Conservation (phyloP, 2,113 vertebrate species). For the Alligator mississippiensis region DNA sequence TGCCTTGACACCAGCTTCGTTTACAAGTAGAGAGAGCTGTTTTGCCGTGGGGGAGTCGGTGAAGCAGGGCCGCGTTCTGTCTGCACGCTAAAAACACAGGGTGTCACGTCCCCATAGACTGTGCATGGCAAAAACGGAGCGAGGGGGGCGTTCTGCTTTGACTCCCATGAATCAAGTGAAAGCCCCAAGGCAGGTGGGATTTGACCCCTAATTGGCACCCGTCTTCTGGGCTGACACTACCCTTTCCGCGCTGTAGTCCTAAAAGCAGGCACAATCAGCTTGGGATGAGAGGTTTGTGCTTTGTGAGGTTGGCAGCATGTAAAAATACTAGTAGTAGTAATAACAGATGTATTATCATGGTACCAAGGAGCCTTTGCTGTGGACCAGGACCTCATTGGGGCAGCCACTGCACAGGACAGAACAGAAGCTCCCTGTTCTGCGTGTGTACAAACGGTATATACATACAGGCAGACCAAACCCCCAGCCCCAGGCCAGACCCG, state of each 20-base stretch:
- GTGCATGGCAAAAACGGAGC: not conserved
- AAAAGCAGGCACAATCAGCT: not conserved
- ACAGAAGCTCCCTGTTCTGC: not conserved
- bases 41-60: too few species aligned
- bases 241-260: not conserved
- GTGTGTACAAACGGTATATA: not conserved
- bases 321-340: not conserved
- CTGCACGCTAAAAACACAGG: not conserved
- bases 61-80: slow-evolving; percentile 2
- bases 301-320: not conserved
- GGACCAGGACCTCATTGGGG: not conserved
- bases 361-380: not conserved
- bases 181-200: not conserved
- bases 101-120: not conserved
- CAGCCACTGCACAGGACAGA: not conserved
- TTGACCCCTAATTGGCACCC: not conserved
- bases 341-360: not conserved
- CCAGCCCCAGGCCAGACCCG: not conserved
- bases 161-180: slow-evolving; percentile 3
- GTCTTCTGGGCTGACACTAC: not conserved
- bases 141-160: not conserved
- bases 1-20: too few species aligned
- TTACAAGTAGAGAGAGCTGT: too few species aligned
- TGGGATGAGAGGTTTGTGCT: not conserved
- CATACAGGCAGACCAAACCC: not conserved